Base-by-base conservation (phyloP, 2,113 vertebrate genomes). In the Archilochus colubris region DNA sequence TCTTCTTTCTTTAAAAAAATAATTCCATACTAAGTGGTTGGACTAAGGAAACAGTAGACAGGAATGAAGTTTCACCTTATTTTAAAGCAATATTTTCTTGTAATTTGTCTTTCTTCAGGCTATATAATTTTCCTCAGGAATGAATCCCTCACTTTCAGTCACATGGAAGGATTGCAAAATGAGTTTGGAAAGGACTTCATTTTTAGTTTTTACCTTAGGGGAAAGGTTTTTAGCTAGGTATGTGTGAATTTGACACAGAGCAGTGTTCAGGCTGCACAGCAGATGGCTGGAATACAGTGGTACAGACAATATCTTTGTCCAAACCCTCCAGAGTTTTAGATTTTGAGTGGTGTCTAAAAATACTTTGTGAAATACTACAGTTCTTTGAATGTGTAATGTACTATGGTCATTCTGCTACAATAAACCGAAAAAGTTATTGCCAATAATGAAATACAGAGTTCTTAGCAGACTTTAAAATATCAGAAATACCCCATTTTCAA, bases 331-430 rank as follows among this genome's bases (percentile, higher is more conserved):
- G 46, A 82, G 36, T 63, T 82, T 38, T 31, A 79, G 33, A 40
- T 87, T 91, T 82, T 69, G 31, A 84, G 20, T 43, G 76, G 12
- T 72, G 9, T 82, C 70, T 72, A 48, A 59, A 67, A 91, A 40
- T 46, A 10, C 4, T 43, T 0, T 27, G 22, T 46, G 48, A 33
- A 81, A 4, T 31, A 31, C 31, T 38, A 7, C 2, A 70, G 33
- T 75, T 59, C 43, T 89, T 72, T 55, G 33, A 82, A 53, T 7
- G 30, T 68, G 54, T 30, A 44, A 1, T 50, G 11, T 24, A 23
- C 61, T 76, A 58, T 33, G 23, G 31, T 51, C 1, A 1, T 64
- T 86, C 50, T 79, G 40, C 70, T 89, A 74, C 84, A 91, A 36
- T 59, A 83, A 90, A 28, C 36, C 22, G 77, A 55, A 33, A 55